These are phyloP conservation scores for Streptopelia turtur DNA, from an alignment of 2,797 vertebrate species.

Conservation along the genomic window DNA sequence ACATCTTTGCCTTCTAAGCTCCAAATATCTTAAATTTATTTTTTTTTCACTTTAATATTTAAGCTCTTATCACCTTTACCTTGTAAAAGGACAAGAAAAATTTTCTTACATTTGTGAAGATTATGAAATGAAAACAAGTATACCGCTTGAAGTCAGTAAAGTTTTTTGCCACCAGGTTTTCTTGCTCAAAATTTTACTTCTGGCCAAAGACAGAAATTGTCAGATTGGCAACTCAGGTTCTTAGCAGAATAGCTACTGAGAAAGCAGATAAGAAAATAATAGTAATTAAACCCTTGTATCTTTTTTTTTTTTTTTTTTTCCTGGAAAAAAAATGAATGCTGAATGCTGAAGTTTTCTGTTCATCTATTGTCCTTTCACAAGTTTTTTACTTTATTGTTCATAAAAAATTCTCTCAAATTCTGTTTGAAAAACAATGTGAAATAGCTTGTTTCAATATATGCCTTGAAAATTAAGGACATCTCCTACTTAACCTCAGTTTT, in stretches of 20 bases:
- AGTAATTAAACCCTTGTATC: not conserved
- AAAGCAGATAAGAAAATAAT: not conserved
- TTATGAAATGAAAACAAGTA: not conserved
- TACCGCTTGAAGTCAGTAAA: not conserved
- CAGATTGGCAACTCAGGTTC: not conserved
- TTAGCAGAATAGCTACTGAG: not conserved
- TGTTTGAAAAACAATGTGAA: not conserved
- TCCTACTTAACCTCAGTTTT: not conserved
- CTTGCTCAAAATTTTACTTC: not conserved
- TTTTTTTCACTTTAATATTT: not conserved
- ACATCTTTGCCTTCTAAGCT: not conserved
- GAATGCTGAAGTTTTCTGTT: not conserved
- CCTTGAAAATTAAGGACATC: not conserved
- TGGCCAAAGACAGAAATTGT: not conserved
- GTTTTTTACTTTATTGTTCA: not conserved
- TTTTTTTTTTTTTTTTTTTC: not conserved
- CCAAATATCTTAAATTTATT: not conserved
- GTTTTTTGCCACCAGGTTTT: not conserved
- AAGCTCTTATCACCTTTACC: not conserved
- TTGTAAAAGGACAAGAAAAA: not conserved
- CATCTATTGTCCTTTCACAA: not conserved
- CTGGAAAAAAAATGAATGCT: not conserved
- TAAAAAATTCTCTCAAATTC: not conserved
- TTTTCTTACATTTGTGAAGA: not conserved
- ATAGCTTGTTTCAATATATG: not conserved